Conservation (phyloP, 2,113 vertebrate species). For the Petrocephalus zakoni region DNA sequence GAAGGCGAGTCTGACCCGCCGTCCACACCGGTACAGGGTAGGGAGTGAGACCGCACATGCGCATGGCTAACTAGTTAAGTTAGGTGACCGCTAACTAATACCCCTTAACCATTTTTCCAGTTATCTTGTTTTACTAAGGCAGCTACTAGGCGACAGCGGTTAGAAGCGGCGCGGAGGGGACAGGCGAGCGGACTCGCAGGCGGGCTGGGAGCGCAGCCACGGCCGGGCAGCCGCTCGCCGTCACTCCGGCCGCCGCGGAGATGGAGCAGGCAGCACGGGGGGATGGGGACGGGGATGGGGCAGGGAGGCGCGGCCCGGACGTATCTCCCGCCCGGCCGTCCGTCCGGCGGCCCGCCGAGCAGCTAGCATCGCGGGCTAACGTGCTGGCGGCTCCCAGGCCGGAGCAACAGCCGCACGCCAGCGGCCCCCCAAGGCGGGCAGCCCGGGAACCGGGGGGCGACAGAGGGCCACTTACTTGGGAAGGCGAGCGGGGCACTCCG, state of each 20-base stretch:
- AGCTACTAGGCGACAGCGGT: neutral
- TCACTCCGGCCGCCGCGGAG: neutral
- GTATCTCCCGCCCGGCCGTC: neutral
- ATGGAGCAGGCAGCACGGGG: neutral
- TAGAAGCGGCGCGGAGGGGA: neutral
- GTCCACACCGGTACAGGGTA: neutral
- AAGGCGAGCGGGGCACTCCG: neutral
- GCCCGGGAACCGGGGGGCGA: neutral
- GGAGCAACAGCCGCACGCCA: slow-evolving; percentile 1
- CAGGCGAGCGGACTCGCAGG: neutral
- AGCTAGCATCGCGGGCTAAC: slow-evolving; percentile 36
- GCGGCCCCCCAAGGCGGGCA: slow-evolving; percentile 42
- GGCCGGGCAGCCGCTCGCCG: neutral
- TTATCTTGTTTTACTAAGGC: neutral
- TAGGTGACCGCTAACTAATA: neutral
- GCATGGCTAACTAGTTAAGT: neutral
- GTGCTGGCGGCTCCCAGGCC: slow-evolving; percentile 9
- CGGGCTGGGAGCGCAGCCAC: neutral
- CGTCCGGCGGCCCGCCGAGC: slow-evolving; percentile 19
- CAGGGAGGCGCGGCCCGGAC: neutral
- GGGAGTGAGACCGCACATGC: neutral
- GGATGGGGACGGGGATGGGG: neutral
- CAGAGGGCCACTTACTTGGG: slow-evolving; percentile 34
- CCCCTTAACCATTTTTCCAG: no score
- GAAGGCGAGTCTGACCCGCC: neutral